A percentile compares a stretch with the other conserved stretches of the same genome.
Evolutionary conservation across 2,113 vertebrate genomes (phyloP).

Genomic region (Gasterosteus aculeatus): DNA sequence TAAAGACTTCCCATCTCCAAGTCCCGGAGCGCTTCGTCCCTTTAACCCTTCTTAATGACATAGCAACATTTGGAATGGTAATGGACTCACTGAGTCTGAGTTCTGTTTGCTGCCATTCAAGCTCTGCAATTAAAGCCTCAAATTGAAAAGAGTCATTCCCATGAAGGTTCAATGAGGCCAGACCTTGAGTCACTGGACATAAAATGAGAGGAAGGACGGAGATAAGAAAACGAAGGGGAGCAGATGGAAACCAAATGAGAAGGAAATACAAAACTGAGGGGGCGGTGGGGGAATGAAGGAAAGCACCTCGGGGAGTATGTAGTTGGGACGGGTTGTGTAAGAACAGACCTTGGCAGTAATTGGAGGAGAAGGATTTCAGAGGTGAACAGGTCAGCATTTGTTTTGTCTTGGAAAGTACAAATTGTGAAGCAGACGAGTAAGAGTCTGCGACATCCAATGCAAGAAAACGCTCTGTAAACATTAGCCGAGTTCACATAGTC

Average conservation of each 20-base stretch:
- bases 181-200: constrained; percentile 14
- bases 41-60: neutral
- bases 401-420: neutral
- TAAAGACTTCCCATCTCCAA: neutral
- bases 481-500: neutral
- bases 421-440: neutral
- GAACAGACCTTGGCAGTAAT: constrained; percentile 2
- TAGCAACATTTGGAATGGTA: neutral
- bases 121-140: neutral
- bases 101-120: neutral
- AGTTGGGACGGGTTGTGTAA: constrained; percentile 22
- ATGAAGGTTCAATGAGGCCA: constrained; percentile 19
- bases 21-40: neutral
- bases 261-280: neutral
- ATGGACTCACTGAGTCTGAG: neutral
- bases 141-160: constrained; percentile 1
- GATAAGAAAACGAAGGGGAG: neutral
- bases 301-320: constrained; percentile 10
- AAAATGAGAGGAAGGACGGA: neutral
- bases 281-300: neutral
- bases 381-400: constrained; percentile 3
- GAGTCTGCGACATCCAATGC: neutral
- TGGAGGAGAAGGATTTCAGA: constrained; percentile 8
- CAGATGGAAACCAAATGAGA: neutral
- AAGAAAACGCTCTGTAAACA: neutral